A percentile compares a stretch with the other conserved stretches of the same genome.
Conservation (phyloP, 2,113 vertebrate species). For the Strix aluco region DNA sequence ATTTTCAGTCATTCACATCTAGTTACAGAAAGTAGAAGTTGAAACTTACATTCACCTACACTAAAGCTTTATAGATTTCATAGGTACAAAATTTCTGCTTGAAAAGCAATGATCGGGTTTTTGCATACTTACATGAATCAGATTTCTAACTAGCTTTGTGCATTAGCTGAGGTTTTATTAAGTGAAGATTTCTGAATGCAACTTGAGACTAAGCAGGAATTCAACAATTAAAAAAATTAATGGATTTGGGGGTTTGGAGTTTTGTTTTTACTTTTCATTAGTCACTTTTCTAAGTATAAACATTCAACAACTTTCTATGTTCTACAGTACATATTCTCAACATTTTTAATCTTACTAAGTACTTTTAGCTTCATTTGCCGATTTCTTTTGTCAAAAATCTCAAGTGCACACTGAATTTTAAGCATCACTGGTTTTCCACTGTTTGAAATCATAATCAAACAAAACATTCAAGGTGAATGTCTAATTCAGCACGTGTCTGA, state of each 20-base stretch:
- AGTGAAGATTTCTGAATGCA: not conserved
- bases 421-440: not conserved
- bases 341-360: not conserved
- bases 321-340: not conserved
- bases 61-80: not conserved
- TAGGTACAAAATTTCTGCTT: not conserved
- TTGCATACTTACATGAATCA: not conserved
- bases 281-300: not conserved
- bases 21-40: not conserved
- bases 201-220: not conserved
- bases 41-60: not conserved
- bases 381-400: not conserved
- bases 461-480: not conserved
- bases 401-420: not conserved
- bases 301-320: not conserved
- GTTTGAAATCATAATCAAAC: not conserved
- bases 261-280: not conserved
- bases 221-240: not conserved
- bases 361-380: not conserved
- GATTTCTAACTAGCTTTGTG: not conserved
- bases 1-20: not conserved
- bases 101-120: not conserved
- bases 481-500: not conserved
- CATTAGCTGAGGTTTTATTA: not conserved
- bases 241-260: not conserved